Evolutionary conservation across 2,888 invertebrate genomes (phyloP), one percentile per base, ranked within the genome.

Genomic region (Callimorpha dominula): DNA sequence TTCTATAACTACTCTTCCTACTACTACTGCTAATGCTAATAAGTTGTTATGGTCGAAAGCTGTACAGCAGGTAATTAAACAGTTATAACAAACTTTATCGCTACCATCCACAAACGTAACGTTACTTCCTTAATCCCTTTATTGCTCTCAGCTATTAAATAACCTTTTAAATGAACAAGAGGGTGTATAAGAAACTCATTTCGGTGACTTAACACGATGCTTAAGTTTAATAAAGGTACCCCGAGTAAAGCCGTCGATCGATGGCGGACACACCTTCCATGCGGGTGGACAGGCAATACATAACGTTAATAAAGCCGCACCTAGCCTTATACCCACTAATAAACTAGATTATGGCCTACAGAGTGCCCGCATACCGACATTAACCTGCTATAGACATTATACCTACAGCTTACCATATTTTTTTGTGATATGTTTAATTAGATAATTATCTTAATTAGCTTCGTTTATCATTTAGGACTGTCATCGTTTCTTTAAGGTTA

Each of bases 281-380:
- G 72, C 77, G 83, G 85, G 86, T 88, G 91, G 89, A 87, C 88
- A 86, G 86, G 82, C 86, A 81, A 86, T 86, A 87, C 85, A 85
- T 86, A 86, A 86, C 85, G 85, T 85, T 89, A 90, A 89, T 91
- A 91, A 90, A 88, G 84, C 92, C 89, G 81, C 90, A 90, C 92
- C 92, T 90, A 80, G 78, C 83, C 87, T 88, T 87, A 86, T 85
- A 81, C 78, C 85, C 84, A 79, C 88, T 90, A 91, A 91, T 92
- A 91, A 91, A 92, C 89, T 78, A 86, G 87, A 89, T 90, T 90
- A 91, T 85, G 78, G 83, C 82, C 83, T 82, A 78, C 85, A 81
- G 83, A 85, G 85, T 82, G 84, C 73, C 83, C 81, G 73, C 77
- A 72, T 65, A 69, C 72, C 70, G 40, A 65, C 76, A 73, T 74